Conservation (phyloP, 2,888 invertebrate species). For the Drosophila suboccidentalis region DNA sequence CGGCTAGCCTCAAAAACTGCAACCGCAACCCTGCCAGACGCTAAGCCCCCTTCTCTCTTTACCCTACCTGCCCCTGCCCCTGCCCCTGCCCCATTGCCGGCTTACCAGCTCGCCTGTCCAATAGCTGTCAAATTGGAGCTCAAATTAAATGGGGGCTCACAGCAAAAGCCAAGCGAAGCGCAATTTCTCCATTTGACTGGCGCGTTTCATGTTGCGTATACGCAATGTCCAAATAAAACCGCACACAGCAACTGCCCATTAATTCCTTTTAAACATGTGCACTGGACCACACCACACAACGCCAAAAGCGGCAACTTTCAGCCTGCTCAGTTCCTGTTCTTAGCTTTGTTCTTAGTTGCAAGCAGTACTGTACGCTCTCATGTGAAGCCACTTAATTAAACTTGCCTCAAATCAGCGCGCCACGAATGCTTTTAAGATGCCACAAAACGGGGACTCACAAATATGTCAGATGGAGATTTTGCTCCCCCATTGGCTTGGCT, state of each 20-base stretch:
- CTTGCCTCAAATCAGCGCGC: conserved; percentile 47
- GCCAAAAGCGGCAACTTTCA: conserved; percentile 1
- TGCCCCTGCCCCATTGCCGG: background rate
- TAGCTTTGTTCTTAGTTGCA: background rate
- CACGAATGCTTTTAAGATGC: conserved; percentile 42
- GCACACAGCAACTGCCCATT: conserved; percentile 23
- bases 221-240: conserved; percentile 33
- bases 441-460: conserved; percentile 30
- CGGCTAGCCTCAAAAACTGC: conserved; percentile 47
- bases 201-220: conserved; percentile 42
- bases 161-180: conserved; percentile 33
- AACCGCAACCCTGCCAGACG: conserved; percentile 31
- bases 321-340: background rate
- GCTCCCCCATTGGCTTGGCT: conserved; percentile 8
- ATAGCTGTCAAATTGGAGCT: conserved; percentile 74
- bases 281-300: conserved; percentile 5
- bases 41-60: background rate
- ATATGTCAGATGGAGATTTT: conserved; percentile 33
- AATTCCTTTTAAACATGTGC: conserved; percentile 32
- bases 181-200: conserved; percentile 28
- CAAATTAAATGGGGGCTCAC: conserved; percentile 61
- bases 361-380: conserved; percentile 8
- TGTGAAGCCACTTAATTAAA: conserved; percentile 44
- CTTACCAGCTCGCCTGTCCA: conserved; percentile 57
- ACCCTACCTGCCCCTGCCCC: background rate